These are phyloP conservation scores for Capreolus pygargus DNA, from an alignment of 2,113 vertebrate genomes.

Conservation along the genomic window DNA sequence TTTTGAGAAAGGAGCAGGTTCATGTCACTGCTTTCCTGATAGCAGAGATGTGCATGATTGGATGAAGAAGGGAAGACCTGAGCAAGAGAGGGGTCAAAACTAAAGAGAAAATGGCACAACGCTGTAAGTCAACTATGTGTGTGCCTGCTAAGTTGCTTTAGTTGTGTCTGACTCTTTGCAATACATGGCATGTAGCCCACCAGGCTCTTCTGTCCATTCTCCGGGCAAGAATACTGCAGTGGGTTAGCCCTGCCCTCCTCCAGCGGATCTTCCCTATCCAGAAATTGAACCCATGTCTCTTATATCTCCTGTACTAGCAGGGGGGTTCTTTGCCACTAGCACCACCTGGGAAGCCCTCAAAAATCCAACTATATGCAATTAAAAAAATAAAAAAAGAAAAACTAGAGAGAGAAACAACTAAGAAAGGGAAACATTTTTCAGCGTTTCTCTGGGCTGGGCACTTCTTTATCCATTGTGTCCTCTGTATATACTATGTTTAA, in stretches of 20 bases:
- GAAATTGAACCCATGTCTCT: background rate
- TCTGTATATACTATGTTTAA: background rate
- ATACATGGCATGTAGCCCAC: background rate
- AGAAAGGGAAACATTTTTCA: background rate
- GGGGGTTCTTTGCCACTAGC: background rate
- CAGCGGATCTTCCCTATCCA: background rate
- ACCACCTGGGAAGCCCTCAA: background rate
- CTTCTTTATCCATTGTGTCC: background rate
- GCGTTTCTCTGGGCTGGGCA: background rate
- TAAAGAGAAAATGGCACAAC: background rate
- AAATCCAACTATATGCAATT: background rate
- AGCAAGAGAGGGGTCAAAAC: background rate
- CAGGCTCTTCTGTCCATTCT: background rate
- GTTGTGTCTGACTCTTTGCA: background rate
- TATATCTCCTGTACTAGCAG: background rate
- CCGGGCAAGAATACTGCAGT: background rate
- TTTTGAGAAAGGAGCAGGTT: background rate
- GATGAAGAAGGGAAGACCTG: background rate
- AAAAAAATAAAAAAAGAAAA: background rate
- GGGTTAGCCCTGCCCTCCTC: background rate
- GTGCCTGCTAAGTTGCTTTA: background rate
- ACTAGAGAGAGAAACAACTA: background rate
- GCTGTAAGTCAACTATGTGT: background rate
- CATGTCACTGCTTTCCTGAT: background rate
- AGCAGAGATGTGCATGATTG: accelerated